phyloP scores from a whole-genome alignment of 64 coral and sea anemone genomes.

The Montipora capricornis region DNA sequence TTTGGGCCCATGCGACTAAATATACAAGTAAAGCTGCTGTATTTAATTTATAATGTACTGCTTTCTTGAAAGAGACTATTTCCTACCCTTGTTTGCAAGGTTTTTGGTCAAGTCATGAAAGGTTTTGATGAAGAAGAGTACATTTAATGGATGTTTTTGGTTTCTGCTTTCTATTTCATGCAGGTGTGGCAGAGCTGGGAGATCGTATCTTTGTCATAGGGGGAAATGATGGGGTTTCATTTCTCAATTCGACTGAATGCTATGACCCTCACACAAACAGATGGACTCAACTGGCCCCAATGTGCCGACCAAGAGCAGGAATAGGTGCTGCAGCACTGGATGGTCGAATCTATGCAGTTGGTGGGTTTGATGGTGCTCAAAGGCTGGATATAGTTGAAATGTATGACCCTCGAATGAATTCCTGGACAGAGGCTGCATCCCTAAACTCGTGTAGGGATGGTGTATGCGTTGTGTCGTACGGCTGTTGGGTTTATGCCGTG shows the following conservation, averaged over 20 bases:
- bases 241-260: conserved; percentile 93
- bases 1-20: too few species aligned
- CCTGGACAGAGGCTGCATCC: conserved; percentile 86
- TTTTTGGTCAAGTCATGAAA: too few species aligned
- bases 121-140: too few species aligned
- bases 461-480: conserved; percentile 94
- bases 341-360: conserved; percentile 89
- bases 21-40: too few species aligned
- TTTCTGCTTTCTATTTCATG: neutral
- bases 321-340: conserved; percentile 97
- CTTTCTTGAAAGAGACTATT: too few species aligned
- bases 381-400: conserved; percentile 96
- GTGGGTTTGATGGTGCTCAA: conserved; percentile 98
- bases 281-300: conserved; percentile 90
- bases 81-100: too few species aligned
- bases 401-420: conserved; percentile 97
- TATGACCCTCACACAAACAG: conserved; percentile 96
- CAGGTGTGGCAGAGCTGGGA: conserved; percentile 96
- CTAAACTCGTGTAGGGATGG: conserved; percentile 98
- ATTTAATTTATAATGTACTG: too few species aligned
- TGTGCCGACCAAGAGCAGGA: conserved; percentile 91
- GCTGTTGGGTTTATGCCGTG: conserved; percentile 96
- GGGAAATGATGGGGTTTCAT: conserved; percentile 98
- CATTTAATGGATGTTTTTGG: neutral
- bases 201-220: conserved; percentile 97